Conservation (phyloP, 1,140 invertebrate genomes). For the Drosophila chauvacae region DNA sequence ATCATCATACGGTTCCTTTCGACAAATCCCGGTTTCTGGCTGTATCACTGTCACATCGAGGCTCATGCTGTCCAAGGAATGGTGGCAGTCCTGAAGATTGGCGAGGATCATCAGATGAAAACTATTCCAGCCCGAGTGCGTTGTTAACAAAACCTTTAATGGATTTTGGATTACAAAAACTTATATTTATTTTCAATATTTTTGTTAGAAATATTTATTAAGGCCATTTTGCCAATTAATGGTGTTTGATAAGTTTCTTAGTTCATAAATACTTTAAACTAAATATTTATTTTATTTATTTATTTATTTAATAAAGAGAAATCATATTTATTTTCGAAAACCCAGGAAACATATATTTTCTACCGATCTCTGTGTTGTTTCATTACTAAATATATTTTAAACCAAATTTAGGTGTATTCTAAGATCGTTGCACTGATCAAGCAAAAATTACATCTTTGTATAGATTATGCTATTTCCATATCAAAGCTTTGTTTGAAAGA, state of each 20-base stretch:
- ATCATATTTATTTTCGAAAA: background rate
- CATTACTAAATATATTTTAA: background rate
- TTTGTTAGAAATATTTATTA: background rate
- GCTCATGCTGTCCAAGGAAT: constrained; percentile 86
- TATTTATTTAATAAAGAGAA: background rate
- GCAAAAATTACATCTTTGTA: background rate
- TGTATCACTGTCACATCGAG: constrained; percentile 81
- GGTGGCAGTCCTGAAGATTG: constrained; percentile 86
- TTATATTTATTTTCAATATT: background rate
- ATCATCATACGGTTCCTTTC: constrained; percentile 76
- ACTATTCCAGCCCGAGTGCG: constrained; percentile 62
- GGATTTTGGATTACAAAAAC: background rate
- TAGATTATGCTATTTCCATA: background rate
- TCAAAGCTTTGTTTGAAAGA: background rate
- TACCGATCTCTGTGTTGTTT: background rate
- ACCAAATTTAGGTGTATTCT: no score
- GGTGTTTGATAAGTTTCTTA: background rate
- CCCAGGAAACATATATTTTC: background rate
- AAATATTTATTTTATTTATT: background rate
- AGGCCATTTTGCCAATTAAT: background rate
- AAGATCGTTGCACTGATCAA: background rate
- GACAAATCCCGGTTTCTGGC: constrained; percentile 81
- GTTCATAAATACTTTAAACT: background rate
- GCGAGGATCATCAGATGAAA: constrained; percentile 78
- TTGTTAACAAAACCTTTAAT: constrained; percentile 35